phyloP scores from a whole-genome alignment of 2,113 vertebrate genomes.

The Pterophyllum scalare region DNA sequence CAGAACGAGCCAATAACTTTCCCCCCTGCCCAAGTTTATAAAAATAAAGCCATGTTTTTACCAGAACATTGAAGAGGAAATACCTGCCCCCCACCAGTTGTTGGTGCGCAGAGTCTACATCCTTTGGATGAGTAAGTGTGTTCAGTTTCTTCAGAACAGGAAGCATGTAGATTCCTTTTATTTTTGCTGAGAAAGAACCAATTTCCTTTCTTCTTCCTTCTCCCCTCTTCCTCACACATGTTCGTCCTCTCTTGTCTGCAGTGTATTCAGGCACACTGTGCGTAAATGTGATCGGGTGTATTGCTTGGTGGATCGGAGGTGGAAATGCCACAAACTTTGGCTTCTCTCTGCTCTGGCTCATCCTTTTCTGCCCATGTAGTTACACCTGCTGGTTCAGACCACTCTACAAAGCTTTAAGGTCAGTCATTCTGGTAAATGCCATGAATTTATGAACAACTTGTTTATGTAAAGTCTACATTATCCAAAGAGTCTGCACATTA shows the following conservation, averaged over 20 bases:
- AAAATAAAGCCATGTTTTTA: conserved; percentile 95
- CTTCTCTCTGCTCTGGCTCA: conserved; percentile 89
- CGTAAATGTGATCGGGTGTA: conserved; percentile 88
- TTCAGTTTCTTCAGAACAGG: neutral
- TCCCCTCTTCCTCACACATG: too few relatives aligned
- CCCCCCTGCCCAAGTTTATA: conserved; percentile 88
- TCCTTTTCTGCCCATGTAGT: conserved; percentile 91
- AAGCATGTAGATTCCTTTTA: neutral
- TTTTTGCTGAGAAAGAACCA: neutral
- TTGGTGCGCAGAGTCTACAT: conserved; percentile 90
- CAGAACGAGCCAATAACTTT: conserved; percentile 92
- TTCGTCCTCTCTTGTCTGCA: conserved; percentile 50
- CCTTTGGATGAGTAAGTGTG: conserved; percentile 92
- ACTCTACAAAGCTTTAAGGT: conserved; percentile 95
- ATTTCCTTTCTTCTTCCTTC: neutral
- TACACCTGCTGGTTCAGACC: conserved; percentile 96
- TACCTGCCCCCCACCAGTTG: conserved; percentile 86
- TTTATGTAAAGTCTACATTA: neutral
- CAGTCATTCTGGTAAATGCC: conserved; percentile 33
- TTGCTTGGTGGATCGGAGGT: conserved; percentile 93
- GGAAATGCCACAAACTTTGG: conserved; percentile 87
- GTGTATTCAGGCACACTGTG: conserved; percentile 90
- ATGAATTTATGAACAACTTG: neutral
- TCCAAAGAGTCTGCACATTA: neutral
- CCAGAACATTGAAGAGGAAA: conserved; percentile 93